Percentiles rank a stretch among this genome's conserved stretches.
Evolutionary conservation across 2,113 vertebrate species (phyloP).

Genomic region (Tympanuchus pallidicinctus): DNA sequence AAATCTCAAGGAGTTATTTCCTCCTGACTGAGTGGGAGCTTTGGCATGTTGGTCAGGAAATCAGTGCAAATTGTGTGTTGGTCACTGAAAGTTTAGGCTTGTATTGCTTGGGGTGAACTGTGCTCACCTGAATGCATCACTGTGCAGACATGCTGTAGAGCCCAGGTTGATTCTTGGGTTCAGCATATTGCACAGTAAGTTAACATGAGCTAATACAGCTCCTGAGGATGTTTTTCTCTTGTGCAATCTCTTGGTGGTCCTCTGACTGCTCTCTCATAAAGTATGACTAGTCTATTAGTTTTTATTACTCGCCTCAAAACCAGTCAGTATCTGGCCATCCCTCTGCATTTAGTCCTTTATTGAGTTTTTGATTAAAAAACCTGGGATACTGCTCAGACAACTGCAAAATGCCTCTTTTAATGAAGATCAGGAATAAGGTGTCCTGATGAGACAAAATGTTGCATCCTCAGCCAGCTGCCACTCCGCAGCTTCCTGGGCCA

Average conservation of each 20-base stretch:
- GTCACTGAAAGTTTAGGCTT: not conserved
- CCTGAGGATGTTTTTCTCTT: not conserved
- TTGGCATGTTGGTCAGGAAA: not conserved
- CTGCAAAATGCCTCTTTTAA: not conserved
- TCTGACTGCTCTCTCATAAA: not conserved
- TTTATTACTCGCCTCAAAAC: not conserved
- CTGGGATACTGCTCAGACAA: not conserved
- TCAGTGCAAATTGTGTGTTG: not conserved
- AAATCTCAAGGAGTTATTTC: not conserved
- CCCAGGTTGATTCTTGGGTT: rapidly evolving
- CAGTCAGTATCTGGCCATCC: not conserved
- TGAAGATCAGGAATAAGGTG: not conserved
- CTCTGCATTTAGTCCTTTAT: not conserved
- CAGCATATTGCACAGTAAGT: not conserved
- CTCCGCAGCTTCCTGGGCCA: not conserved
- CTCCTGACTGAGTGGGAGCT: not conserved
- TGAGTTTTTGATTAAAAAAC: not conserved
- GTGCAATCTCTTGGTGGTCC: not conserved
- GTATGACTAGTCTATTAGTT: not conserved
- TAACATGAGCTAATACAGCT: not conserved
- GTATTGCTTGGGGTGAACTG: not conserved
- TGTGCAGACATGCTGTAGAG: not conserved
- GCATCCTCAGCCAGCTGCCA: not conserved
- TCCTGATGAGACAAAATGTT: not conserved
- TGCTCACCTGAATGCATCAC: not conserved